Evolutionary conservation across 2,888 invertebrate genomes (phyloP), one percentile per base, ranked within the genome.

Genomic region (Trachelus stipa): DNA sequence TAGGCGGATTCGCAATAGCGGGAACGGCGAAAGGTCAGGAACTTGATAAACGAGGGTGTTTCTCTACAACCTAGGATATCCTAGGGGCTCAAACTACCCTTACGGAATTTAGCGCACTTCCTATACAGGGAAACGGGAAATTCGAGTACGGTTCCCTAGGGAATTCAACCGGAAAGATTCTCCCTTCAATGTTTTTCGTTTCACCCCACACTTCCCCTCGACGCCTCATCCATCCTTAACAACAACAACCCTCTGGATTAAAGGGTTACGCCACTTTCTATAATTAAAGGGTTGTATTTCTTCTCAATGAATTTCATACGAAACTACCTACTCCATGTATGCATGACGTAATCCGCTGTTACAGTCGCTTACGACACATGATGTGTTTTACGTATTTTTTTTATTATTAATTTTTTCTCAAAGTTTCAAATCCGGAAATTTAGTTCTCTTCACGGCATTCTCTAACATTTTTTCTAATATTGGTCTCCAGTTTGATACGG

Each of bases 1-100:
- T 73, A 33, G 75, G 73, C 56, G 15, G 56, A 56, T 9, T 71
- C 9, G 33, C 71, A 71, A 33, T 31, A 33, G 71, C 71, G 71
- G 11, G 12, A 71, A 6, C 71, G 71, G 33, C 12, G 71, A 71
- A 34, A 71, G 71, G 71, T 71, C 71, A 71, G 71, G 11, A 71
- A 15, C 31, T 56, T 71, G 71, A 71, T 71, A 71, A 71, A 71
- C 71, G 71, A 71, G 71, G 71, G 1, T 71, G 71, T 71, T 71
- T 71, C n/a, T 71, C 71, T 34, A 12, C 12, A 23, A 9, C 56
- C 23, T 56, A 56, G 56, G 56, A 56, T 56, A 56, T 56, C 56
- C 56, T 56, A 23, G 23, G 23, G 56, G 23, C 2, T 23, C 9
- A 9, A 56, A 56, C 23, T 23, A 23, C 56, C 56, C 23, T 56